A percentile compares a stretch with the other conserved stretches of the same genome.
Conservation (phyloP, 2,113 vertebrate genomes). For the Prochilodus magdalenae region DNA sequence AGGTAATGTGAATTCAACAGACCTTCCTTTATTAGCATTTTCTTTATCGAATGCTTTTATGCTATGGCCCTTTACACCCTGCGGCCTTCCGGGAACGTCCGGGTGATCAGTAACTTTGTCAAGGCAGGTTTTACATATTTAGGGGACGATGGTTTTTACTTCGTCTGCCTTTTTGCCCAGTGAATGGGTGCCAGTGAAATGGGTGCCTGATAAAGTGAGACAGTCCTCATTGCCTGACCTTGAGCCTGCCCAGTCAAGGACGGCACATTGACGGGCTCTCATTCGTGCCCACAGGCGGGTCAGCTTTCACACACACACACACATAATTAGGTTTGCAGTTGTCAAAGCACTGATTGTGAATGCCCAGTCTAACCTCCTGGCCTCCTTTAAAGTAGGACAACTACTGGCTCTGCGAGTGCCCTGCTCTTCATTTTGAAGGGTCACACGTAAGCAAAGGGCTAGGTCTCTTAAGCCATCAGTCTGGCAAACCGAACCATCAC, state of each 20-base stretch:
- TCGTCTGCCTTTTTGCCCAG: slow-evolving; percentile 21
- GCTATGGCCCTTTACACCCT: neutral
- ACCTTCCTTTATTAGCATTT: neutral
- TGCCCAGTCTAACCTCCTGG: slow-evolving; percentile 36
- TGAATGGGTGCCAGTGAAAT: slow-evolving; percentile 5
- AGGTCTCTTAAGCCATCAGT: neutral
- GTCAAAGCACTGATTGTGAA: slow-evolving; percentile 52
- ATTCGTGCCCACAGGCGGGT: slow-evolving; percentile 48
- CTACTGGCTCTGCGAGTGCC: slow-evolving; percentile 32
- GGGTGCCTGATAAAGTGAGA: slow-evolving; percentile 11
- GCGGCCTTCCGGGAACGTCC: neutral
- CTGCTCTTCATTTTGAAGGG: slow-evolving; percentile 18
- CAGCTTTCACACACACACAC: slow-evolving; percentile 34
- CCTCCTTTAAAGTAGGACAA: slow-evolving; percentile 45
- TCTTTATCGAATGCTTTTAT: neutral
- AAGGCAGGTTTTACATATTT: neutral
- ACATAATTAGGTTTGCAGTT: slow-evolving; percentile 50
- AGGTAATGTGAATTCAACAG: neutral
- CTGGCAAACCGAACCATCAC: no score
- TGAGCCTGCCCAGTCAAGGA: slow-evolving; percentile 34
- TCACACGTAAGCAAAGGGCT: neutral
- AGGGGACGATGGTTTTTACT: slow-evolving; percentile 2
- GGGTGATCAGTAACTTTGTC: neutral
- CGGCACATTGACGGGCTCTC: slow-evolving; percentile 47
- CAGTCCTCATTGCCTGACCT: slow-evolving; percentile 39